Percentiles rank a stretch among this genome's conserved stretches.
phyloP scores from a whole-genome alignment of 2,797 vertebrate genomes.

The Lerista edwardsae region DNA sequence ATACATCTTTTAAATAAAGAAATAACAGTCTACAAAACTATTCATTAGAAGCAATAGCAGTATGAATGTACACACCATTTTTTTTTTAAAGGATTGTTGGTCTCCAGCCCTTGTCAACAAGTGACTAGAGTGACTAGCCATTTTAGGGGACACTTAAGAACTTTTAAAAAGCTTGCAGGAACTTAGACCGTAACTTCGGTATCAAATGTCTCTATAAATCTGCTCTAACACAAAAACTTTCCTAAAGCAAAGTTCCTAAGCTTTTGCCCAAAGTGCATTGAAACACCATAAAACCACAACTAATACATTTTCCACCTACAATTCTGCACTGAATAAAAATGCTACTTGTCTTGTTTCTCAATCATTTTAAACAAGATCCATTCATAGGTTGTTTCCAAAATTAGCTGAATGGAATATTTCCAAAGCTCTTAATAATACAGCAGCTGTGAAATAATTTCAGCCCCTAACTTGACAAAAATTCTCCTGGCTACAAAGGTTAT shows the following conservation, averaged over 20 bases:
- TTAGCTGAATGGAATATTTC: background rate
- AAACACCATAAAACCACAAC: background rate
- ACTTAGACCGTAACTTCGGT: background rate
- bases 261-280: background rate
- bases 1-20: too few species aligned
- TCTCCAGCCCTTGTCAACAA: background rate
- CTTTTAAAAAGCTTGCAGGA: background rate
- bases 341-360: background rate
- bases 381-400: background rate
- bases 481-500: background rate
- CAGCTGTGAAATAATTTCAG: background rate
- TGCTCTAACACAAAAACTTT: background rate
- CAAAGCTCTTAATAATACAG: background rate
- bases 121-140: background rate
- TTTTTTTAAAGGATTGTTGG: background rate
- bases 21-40: too few species aligned
- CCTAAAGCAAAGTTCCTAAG: background rate
- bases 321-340: background rate
- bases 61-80: too few species aligned
- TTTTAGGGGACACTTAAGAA: background rate
- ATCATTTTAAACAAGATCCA: background rate
- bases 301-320: background rate
- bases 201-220: background rate
- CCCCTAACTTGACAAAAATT: background rate
- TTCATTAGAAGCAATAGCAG: too few species aligned